Evolutionary conservation across 2,113 vertebrate species (phyloP).

Genomic region (Phyllopteryx taeniolatus): DNA sequence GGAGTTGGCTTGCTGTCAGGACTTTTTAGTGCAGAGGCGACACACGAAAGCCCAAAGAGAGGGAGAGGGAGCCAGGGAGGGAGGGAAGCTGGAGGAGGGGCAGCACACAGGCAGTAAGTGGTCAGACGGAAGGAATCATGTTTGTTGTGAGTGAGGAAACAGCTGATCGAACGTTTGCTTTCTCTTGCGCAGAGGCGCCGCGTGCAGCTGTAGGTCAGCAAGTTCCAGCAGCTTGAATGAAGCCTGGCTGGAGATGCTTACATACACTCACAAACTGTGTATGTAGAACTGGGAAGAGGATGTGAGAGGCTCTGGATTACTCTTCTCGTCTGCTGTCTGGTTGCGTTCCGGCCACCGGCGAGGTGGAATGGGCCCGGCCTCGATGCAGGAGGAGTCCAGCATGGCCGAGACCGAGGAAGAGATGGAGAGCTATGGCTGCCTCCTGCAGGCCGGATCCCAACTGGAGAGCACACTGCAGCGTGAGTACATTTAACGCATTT

Average conservation of each 20-base stretch:
- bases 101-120: slow-evolving; percentile 35
- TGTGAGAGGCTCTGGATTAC: slow-evolving; percentile 55
- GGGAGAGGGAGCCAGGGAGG: slow-evolving; percentile 10
- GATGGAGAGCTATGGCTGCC: slow-evolving; percentile 80
- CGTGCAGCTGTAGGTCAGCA: slow-evolving; percentile 62
- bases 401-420: slow-evolving; percentile 65
- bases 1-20: slow-evolving; percentile 62
- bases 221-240: slow-evolving; percentile 13
- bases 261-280: background rate
- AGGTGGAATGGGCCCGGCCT: slow-evolving; percentile 71
- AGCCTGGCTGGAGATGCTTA: background rate
- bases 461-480: slow-evolving; percentile 77
- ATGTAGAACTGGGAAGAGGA: slow-evolving; percentile 39
- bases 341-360: slow-evolving; percentile 15
- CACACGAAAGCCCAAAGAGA: slow-evolving; percentile 55
- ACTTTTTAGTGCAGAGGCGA: slow-evolving; percentile 66
- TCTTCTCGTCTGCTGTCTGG: slow-evolving; percentile 10
- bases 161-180: slow-evolving; percentile 30
- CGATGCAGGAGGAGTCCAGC: slow-evolving; percentile 51
- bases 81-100: slow-evolving; percentile 27
- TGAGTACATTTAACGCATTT: slow-evolving; percentile 62
- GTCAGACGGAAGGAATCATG: slow-evolving; percentile 65
- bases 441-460: slow-evolving; percentile 78
- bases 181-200: background rate
- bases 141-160: slow-evolving; percentile 52